Base-by-base conservation (phyloP, 2,113 vertebrate genomes). In the Tyto alba region DNA sequence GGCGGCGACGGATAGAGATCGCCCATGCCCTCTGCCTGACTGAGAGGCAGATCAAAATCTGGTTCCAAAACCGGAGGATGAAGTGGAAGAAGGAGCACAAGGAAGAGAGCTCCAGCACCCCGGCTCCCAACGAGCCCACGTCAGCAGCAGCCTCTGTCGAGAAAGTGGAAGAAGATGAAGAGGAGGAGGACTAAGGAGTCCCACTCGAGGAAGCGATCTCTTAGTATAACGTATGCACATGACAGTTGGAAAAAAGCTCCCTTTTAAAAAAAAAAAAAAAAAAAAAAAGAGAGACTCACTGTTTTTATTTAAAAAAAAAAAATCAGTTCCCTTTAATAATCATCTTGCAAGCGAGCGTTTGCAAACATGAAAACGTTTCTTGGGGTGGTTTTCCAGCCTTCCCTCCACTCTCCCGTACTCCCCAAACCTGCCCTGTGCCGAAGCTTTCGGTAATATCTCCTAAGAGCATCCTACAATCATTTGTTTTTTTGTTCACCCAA, bases 71-170 rank as follows among this genome's bases (percentile, higher is more conserved):
- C 96, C 98, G 99, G 45, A 98, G 99, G 95, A 99, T 99, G 99
- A 99, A 99, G 88, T 99, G 99, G 99, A 99, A 99, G 98, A 99
- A 99, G 45, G 99, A 99, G 73, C 98, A 99, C 92, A 98, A 98
- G 74, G 98, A 98, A 18, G 98, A 98, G 41, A 97, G 95, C 52
- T 86, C 96, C 22, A 95, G 90, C 30, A 91, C 96, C 18, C 72
- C 97, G 7, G 90, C 94, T 40, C 94, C 96, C 73, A 96, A 95
- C 3, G 98, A 98, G 86, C 95, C 97, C 66, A 73, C 97, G 29
- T 96, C 89, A 96, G 94, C 97, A 45, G 81, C 96, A 60, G 67
- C 96, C 10, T 95, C 97, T 59, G 96, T 97, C 41, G 97, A 97
- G 85, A 98, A 98, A 95, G 97, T 96, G 64, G 97, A 97, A 53